A percentile compares a stretch with the other conserved stretches of the same genome.
Conservation (phyloP, 2,888 invertebrate species). For the Rhagonycha lutea region DNA sequence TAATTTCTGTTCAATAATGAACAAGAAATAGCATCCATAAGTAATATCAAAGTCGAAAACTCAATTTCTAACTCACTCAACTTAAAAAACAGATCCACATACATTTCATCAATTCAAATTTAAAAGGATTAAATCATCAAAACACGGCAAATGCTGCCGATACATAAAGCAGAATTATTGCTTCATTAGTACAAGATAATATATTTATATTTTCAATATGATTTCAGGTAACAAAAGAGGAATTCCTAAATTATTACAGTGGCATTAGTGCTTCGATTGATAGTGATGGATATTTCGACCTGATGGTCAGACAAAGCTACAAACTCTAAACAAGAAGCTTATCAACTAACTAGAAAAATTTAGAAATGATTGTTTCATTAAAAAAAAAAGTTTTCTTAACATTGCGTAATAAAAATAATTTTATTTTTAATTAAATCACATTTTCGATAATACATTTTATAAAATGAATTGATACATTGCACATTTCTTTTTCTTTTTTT, state of each 20-base stretch:
- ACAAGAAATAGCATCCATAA: too few species aligned
- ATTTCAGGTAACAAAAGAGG: conserved; percentile 84
- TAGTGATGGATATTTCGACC: conserved; percentile 90
- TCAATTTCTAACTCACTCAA: too few species aligned
- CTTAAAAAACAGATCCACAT: too few species aligned
- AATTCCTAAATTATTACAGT: conserved; percentile 92
- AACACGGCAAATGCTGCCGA: too few species aligned
- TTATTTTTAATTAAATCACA: neutral
- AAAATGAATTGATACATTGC: neutral
- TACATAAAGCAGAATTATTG: too few species aligned
- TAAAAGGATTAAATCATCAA: too few species aligned
- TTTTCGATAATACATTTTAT: neutral
- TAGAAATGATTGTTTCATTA: neutral
- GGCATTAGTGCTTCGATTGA: conserved; percentile 95
- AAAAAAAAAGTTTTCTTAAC: neutral
- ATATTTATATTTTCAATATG: neutral
- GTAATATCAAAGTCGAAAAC: too few species aligned
- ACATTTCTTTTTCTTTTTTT: neutral
- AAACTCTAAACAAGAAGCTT: conserved; percentile 66
- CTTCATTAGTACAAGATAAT: neutral
- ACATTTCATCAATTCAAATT: too few species aligned
- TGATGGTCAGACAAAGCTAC: conserved; percentile 92
- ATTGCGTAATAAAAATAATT: neutral
- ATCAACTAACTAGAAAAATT: neutral
- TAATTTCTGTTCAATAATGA: too few species aligned